Evolutionary conservation across 2,888 invertebrate genomes (phyloP), one percentile per base, ranked within the genome.

Genomic region (Zhuqinia jingwanae): DNA sequence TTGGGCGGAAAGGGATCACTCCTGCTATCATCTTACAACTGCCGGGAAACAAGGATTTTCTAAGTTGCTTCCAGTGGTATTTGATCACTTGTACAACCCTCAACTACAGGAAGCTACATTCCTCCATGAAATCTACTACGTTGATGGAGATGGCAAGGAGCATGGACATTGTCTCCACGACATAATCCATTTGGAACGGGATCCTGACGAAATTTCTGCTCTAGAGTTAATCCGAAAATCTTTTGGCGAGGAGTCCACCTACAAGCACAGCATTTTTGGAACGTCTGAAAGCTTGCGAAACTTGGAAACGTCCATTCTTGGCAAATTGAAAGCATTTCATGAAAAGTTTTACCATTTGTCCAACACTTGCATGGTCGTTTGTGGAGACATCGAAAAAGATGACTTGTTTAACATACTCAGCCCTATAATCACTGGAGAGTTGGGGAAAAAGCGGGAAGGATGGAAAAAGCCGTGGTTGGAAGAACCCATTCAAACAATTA

Each of bases 131-230:
- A 56, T 86, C 6, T 81, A 75, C 17, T 53, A 81, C 45, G 58
- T 86, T 15, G 75, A 30, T 2, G 82, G 58, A 20, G 50, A 82
- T 65, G 87, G 87, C 30, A 47, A 6, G 20, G 87, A 87, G 10
- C n/a, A 56, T 20, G 87, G 87, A 0, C 56, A 42, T 13, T 76
- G 76, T n/a, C 76, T 76, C 22, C 15, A 65, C 1, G 70, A 87
- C 47, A 97, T 98, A 96, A 97, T 97, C 92, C 25, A 45, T 20
- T 53, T 58, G 20, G 87, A 87, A 70, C 42, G 68, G n/a, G 82
- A 87, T 63, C 87, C 87, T 5, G 27, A 45, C 25, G 78, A 68
- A 77, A 45, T 68, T 15, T 50, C 82, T 8, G 20, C 76, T 22
- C 36, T 82, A 50, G 81, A 77, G 10, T 47, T 87, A 27, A 22